phyloP scores from a whole-genome alignment of 2,797 vertebrate species.

The Notolepis coatsorum region DNA sequence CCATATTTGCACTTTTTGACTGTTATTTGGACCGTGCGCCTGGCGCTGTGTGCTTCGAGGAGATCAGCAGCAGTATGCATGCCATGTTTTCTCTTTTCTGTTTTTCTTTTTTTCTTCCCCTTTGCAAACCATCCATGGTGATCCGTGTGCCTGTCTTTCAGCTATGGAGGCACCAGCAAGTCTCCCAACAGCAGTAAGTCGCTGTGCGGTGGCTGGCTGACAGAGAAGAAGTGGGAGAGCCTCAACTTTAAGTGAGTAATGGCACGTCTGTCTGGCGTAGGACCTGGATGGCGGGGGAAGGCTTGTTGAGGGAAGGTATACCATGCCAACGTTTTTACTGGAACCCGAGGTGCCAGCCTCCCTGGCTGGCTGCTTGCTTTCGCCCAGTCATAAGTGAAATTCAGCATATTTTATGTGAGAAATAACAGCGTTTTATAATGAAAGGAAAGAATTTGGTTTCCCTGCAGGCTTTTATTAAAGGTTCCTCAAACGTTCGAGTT shows the following conservation, averaged over 20 bases:
- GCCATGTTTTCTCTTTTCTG: slow-evolving; percentile 10
- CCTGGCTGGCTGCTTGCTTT: slow-evolving; percentile 11
- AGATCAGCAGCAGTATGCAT: slow-evolving; percentile 29
- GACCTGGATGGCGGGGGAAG: slow-evolving; percentile 27
- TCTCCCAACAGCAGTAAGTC: slow-evolving; percentile 60
- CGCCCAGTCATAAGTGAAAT: slow-evolving; percentile 31
- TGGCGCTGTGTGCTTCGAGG: slow-evolving; percentile 26
- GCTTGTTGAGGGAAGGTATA: slow-evolving; percentile 36
- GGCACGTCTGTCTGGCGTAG: slow-evolving; percentile 39
- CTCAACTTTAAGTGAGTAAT: slow-evolving; percentile 81
- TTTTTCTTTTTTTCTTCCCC: background rate
- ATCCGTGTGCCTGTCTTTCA: slow-evolving; percentile 62
- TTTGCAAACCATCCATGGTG: slow-evolving; percentile 24
- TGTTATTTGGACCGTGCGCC: slow-evolving; percentile 37
- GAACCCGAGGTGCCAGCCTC: slow-evolving; percentile 46
- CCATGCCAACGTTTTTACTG: slow-evolving; percentile 50
- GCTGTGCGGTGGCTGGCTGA: slow-evolving; percentile 63
- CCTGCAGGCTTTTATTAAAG: slow-evolving; percentile 20
- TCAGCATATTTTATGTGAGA: slow-evolving; percentile 29
- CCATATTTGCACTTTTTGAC: slow-evolving; percentile 43
- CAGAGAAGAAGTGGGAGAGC: slow-evolving; percentile 77
- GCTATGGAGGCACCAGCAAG: slow-evolving; percentile 63
- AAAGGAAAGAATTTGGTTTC: slow-evolving; percentile 35
- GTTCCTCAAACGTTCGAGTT: slow-evolving; percentile 8
- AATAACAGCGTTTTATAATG: slow-evolving; percentile 24